Evolutionary conservation across 2,888 invertebrate species (phyloP).

Genomic region (Ichneumoninae sp.): DNA sequence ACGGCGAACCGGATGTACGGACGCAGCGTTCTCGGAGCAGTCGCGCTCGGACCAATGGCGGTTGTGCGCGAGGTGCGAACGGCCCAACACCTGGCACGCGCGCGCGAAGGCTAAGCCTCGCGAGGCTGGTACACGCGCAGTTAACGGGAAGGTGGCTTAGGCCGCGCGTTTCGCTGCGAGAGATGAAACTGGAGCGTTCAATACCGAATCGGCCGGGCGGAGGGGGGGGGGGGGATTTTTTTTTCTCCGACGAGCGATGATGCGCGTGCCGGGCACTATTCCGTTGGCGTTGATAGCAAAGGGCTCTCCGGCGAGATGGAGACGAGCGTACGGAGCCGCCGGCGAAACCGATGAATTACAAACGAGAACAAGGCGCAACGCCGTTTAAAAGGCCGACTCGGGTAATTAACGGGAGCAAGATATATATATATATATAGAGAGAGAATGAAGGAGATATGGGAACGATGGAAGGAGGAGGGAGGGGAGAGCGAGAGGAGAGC

Average conservation of each 20-base stretch:
- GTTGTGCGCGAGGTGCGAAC: slow-evolving; percentile 32
- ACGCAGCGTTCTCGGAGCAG: not conserved
- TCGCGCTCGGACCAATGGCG: slow-evolving; percentile 20
- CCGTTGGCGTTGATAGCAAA: slow-evolving; percentile 5
- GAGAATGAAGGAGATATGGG: not conserved
- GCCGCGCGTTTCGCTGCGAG: not conserved
- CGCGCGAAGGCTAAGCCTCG: not conserved
- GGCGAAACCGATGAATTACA: slow-evolving; percentile 64
- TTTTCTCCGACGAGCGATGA: not conserved
- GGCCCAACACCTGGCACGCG: slow-evolving; percentile 49
- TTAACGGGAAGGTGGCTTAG: slow-evolving; percentile 38
- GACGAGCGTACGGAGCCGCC: slow-evolving; percentile 40
- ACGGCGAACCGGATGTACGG: slow-evolving; percentile 36
- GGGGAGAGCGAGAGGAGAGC: slow-evolving; percentile 37
- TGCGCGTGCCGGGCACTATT: slow-evolving; percentile 34
- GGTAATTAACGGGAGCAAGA: slow-evolving; percentile 61
- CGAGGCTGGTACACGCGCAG: not conserved
- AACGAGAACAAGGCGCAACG: slow-evolving; percentile 66
- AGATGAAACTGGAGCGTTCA: slow-evolving; percentile 44
- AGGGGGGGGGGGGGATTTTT: not conserved
- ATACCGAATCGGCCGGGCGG: slow-evolving; percentile 3
- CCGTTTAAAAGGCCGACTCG: slow-evolving; percentile 63
- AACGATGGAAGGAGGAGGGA: not conserved
- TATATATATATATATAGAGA: not conserved
- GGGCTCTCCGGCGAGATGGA: slow-evolving; percentile 21